A percentile compares a stretch with the other conserved stretches of the same genome.
phyloP scores from a whole-genome alignment of 1,140 invertebrate species.

The Zaprionus ornatus region DNA sequence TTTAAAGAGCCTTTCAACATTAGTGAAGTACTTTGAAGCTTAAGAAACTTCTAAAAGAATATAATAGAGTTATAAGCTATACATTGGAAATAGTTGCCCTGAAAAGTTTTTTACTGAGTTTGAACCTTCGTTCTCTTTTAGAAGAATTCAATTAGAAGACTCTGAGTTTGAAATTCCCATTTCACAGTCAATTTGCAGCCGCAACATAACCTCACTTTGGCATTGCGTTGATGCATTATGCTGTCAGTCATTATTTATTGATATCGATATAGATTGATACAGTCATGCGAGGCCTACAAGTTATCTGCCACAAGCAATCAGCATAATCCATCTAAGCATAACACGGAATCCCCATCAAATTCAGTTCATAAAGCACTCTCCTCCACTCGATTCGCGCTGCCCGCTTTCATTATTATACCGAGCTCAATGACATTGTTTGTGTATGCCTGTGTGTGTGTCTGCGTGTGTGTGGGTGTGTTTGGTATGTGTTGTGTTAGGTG shows the following conservation, averaged over 20 bases:
- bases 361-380: slow-evolving; percentile 62
- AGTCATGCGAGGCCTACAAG: not conserved
- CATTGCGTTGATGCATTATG: not conserved
- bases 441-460: not conserved
- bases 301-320: slow-evolving; percentile 43
- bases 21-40: not conserved
- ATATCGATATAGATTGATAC: slow-evolving; percentile 5
- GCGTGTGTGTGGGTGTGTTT: not conserved
- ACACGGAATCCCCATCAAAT: slow-evolving; percentile 59
- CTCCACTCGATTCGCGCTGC: not conserved
- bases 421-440: not conserved
- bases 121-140: not conserved
- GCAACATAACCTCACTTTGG: not conserved
- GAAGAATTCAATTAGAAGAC: not conserved
- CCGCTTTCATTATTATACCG: slow-evolving; percentile 14
- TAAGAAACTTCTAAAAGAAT: not conserved
- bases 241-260: slow-evolving; percentile 2
- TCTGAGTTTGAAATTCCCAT: not conserved
- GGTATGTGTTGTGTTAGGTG: slow-evolving; percentile 2
- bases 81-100: too few species aligned
- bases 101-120: too few species aligned
- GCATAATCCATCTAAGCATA: slow-evolving; percentile 54
- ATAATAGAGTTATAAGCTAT: too few species aligned
- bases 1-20: not conserved
- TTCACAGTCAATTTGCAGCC: slow-evolving; percentile 1